Evolutionary conservation across 2,888 invertebrate species (phyloP).

Genomic region (Punctoribates punctum): DNA sequence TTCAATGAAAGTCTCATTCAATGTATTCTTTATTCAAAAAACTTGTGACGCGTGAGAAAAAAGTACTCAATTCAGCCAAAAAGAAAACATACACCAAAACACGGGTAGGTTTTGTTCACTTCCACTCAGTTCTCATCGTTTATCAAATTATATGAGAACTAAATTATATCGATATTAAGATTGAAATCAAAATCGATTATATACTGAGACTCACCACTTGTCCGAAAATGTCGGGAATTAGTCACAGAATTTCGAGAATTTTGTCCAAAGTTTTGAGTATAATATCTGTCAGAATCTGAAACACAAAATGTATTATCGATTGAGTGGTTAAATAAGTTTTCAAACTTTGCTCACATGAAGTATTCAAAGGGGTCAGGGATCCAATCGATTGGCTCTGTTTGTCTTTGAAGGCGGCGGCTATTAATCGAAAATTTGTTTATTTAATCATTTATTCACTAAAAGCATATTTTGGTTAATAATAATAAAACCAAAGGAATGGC

Average conservation of each 20-base stretch:
- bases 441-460: no score
- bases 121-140: not conserved
- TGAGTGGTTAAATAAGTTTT: not conserved
- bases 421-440: not conserved
- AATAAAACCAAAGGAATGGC: no score
- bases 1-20: not conserved
- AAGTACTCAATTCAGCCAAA: not conserved
- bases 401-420: not conserved
- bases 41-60: constrained; percentile 14
- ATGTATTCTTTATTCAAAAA: not conserved
- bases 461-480: no score
- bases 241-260: not conserved
- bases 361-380: not conserved
- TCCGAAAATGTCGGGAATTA: not conserved
- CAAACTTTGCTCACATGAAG: not conserved
- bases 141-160: not conserved
- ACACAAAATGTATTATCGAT: not conserved
- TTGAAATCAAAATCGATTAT: no score
- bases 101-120: not conserved
- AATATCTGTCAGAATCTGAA: not conserved
- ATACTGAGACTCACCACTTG: not conserved
- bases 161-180: no score
- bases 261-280: not conserved
- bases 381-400: not conserved
- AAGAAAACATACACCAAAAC: constrained; percentile 1